Evolutionary conservation across 2,113 vertebrate genomes (phyloP), one percentile per base, ranked within the genome.

Genomic region (Philantomba maxwellii): DNA sequence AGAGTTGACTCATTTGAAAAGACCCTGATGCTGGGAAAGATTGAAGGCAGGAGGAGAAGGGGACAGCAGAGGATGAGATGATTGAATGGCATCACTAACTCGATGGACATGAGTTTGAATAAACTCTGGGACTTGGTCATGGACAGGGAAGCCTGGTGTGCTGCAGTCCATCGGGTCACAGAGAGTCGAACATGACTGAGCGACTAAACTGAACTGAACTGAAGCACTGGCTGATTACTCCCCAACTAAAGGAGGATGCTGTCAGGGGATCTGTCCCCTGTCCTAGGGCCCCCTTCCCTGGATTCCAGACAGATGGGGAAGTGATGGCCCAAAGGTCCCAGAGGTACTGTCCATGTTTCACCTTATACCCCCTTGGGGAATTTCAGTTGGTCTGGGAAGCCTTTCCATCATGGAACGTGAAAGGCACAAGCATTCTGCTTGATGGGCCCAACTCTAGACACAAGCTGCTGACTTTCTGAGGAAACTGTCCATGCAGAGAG

Each of bases 381-480:
- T 98, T 98, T 98, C 7, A 3, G 75, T 88, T 98, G 73, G 93
- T 96, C 91, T 10, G n/a, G 53, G 95, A 96, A 98, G 88, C 97
- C 80, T 89, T 93, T 53, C 87, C 94, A 80, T 97, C 95, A 95
- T 89, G 95, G 96, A 96, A 93, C 90, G 88, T 58, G 87, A 98
- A 96, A 92, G 96, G 93, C 95, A 84, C 93, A 94, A 98, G 83
- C 93, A 95, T 91, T 93, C 70, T 98, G 95, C 92, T 78, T 49
- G 14, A 94, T 96, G 84, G 91, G n/a, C 87, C 92, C 93, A 98
- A 98, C 97, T 96, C 96, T 64, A 97, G 87, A 93, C 95, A 97
- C 16, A 84, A 93, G 70, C 83, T 97, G 60, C 89, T 96, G 82
- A 97, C 98, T 98, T 98, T 96, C 96, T 97, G 53, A 89, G 96